Evolutionary conservation across 1,140 invertebrate species (phyloP).

Genomic region (honey bee (Apis mellifera)): Amel_HAv3.1 CM009931.2:6030501-6031000

Average conservation of each 20-base stretch:
- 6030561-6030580: constrained; percentile 18
- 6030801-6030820: background rate
- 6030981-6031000: background rate
- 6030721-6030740: background rate
- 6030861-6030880: background rate
- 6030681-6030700: background rate
- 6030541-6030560: constrained; percentile 28
- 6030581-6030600: constrained; percentile 16
- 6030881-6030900: background rate
- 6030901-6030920: background rate
- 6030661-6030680: constrained; percentile 25
- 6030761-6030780: constrained; percentile 1
- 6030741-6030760: background rate
- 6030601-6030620: constrained; percentile 13
- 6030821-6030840: background rate
- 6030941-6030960: constrained; percentile 7
- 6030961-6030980: constrained; percentile 14
- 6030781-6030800: background rate
- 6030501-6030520: constrained; percentile 63
- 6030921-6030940: constrained; percentile 35
- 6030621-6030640: constrained; percentile 8
- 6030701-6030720: constrained; percentile 28
- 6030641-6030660: constrained; percentile 28
- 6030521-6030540: constrained; percentile 57
- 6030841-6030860: constrained; percentile 17